Percentiles rank a stretch among this genome's conserved stretches.
phyloP scores from a whole-genome alignment of 1,140 invertebrate genomes.

The Andrena cerasifolii region DNA sequence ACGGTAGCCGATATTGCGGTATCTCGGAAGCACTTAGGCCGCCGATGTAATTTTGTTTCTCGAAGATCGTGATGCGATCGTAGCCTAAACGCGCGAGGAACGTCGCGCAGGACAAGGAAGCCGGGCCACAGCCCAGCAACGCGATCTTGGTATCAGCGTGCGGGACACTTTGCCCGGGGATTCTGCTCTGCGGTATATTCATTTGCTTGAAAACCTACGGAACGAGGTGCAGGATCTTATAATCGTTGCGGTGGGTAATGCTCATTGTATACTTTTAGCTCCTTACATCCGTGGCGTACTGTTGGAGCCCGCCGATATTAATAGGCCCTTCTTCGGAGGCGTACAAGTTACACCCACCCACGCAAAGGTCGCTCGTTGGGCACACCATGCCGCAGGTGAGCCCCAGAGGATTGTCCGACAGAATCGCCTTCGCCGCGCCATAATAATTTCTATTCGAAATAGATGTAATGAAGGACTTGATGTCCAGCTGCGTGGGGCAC shows the following conservation, averaged over 20 bases:
- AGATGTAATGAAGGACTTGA: conserved; percentile 98
- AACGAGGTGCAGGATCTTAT: too few species aligned
- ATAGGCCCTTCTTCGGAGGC: conserved; percentile 98
- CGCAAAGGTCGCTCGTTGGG: conserved; percentile 98
- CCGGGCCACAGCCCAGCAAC: conserved; percentile 96
- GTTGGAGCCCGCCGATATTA: conserved; percentile 99
- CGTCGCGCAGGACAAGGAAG: conserved; percentile 98
- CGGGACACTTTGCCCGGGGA: conserved; percentile 85
- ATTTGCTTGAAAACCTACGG: conserved; percentile 94
- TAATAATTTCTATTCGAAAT: conserved; percentile 99
- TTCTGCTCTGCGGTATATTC: conserved; percentile 93
- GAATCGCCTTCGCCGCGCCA: conserved; percentile 97
- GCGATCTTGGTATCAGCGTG: conserved; percentile 91
- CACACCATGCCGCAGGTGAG: conserved; percentile 99
- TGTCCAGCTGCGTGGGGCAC: conserved; percentile 98
- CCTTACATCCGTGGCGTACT: conserved; percentile 96
- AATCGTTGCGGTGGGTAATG: too few species aligned
- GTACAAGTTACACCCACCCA: conserved; percentile 97
- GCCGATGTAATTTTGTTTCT: conserved; percentile 93
- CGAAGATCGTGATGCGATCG: conserved; percentile 95
- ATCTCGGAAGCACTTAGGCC: conserved; percentile 98
- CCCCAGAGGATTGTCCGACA: conserved; percentile 98
- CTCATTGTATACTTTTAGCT: conserved; percentile 16
- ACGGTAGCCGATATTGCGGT: conserved; percentile 97
- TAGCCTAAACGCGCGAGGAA: conserved; percentile 97